These are phyloP conservation scores for Fulmarus glacialis DNA, from an alignment of 2,113 vertebrate genomes.

Conservation along the genomic window DNA sequence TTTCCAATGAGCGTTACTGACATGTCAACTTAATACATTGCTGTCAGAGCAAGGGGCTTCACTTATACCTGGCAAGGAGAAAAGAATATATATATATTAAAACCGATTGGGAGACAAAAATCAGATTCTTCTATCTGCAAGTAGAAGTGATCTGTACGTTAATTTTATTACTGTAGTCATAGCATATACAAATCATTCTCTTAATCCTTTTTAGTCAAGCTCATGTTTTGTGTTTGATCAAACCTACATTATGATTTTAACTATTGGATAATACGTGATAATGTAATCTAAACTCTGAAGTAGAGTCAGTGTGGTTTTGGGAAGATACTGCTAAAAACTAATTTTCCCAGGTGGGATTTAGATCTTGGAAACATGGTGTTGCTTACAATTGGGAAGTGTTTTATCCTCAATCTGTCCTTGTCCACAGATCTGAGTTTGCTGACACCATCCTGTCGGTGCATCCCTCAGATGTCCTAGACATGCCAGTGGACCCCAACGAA, in stretches of 20 bases:
- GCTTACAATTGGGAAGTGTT: neutral
- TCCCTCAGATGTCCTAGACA: slow-evolving; percentile 95
- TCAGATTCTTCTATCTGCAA: neutral
- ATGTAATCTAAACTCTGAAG: neutral
- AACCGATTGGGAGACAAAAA: neutral
- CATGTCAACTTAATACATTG: neutral
- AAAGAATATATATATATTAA: neutral
- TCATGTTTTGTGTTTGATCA: neutral
- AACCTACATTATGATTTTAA: neutral
- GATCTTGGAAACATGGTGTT: neutral
- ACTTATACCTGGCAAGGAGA: neutral
- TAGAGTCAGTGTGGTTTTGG: neutral
- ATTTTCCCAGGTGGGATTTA: neutral
- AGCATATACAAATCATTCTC: neutral
- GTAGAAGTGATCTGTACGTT: neutral
- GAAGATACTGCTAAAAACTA: neutral
- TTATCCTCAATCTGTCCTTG: neutral
- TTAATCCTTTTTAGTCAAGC: neutral
- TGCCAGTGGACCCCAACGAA: slow-evolving; percentile 98
- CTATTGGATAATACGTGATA: neutral
- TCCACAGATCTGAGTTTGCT: slow-evolving; percentile 83
- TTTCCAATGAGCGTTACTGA: neutral
- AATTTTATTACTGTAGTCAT: neutral
- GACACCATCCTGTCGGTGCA: slow-evolving; percentile 91
- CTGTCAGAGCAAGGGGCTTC: neutral